These are phyloP conservation scores for Himalopsyche anomala DNA, from an alignment of 2,888 invertebrate species.

Conservation along the genomic window DNA sequence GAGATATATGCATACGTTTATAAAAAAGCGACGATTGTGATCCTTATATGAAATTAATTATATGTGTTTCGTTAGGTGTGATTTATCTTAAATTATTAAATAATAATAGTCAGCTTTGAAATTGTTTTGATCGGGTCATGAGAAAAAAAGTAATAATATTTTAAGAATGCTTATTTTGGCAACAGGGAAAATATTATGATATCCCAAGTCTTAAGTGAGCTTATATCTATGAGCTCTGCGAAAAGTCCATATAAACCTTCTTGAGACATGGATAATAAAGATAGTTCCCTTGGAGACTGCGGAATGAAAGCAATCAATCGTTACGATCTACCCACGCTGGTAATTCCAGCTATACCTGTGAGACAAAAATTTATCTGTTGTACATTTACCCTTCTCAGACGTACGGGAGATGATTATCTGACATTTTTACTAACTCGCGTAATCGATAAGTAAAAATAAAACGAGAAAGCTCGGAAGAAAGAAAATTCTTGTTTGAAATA, in stretches of 20 bases:
- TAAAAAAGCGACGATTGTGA: too few relatives aligned
- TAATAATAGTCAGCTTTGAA: too few relatives aligned
- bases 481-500: conserved; percentile 19
- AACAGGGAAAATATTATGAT: too few relatives aligned
- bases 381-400: conserved; percentile 39
- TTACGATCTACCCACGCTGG: conserved; percentile 33
- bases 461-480: not conserved
- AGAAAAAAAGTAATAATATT: too few relatives aligned
- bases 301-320: conserved; percentile 62
- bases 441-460: conserved; percentile 41
- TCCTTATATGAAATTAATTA: too few relatives aligned
- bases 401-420: conserved; percentile 39
- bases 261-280: conserved; percentile 49
- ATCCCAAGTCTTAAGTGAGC: not conserved
- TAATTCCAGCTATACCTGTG: conserved; percentile 31
- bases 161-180: too few relatives aligned
- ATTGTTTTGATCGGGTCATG: too few relatives aligned
- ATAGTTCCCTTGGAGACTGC: conserved; percentile 46
- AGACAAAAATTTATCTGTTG: conserved; percentile 32
- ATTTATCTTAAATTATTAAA: too few relatives aligned
- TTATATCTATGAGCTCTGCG: not conserved
- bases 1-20: too few relatives aligned
- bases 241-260: conserved; percentile 20
- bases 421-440: conserved; percentile 34
- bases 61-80: too few relatives aligned